Evolutionary conservation across 2,113 vertebrate species (phyloP).

Genomic region (Herpailurus yagouaroundi): DNA sequence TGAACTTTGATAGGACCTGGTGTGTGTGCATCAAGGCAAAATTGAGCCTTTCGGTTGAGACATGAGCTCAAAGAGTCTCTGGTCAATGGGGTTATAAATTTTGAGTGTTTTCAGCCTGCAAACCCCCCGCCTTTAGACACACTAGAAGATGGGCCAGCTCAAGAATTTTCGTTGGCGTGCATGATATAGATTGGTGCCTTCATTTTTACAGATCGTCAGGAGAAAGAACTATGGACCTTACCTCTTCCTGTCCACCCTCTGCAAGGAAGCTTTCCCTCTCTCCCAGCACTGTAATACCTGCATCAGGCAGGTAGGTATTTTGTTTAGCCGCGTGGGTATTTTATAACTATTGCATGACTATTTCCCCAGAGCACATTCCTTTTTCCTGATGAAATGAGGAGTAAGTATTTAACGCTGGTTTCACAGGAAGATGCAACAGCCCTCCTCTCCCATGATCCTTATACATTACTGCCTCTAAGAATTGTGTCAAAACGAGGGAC

Average conservation of each 20-base stretch:
- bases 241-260: neutral
- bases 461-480: neutral
- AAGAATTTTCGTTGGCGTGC: neutral
- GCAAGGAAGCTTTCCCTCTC: neutral
- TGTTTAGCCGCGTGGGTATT: neutral
- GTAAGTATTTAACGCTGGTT: slow-evolving; percentile 13
- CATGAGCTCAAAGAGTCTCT: neutral
- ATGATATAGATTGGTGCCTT: neutral
- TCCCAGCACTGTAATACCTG: neutral
- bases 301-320: neutral
- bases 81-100: neutral
- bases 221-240: neutral
- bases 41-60: neutral
- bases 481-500: neutral
- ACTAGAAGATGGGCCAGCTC: neutral
- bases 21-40: slow-evolving; percentile 38
- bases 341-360: neutral
- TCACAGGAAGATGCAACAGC: neutral
- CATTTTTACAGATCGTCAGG: neutral
- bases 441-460: neutral
- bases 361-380: slow-evolving; percentile 52
- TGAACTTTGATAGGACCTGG: slow-evolving; percentile 20
- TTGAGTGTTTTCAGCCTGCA: neutral
- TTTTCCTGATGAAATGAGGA: slow-evolving; percentile 63
- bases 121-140: slow-evolving; percentile 39